Evolutionary conservation across 2,888 invertebrate genomes (phyloP).

Genomic region (Elaeidobius kamerunicus): DNA sequence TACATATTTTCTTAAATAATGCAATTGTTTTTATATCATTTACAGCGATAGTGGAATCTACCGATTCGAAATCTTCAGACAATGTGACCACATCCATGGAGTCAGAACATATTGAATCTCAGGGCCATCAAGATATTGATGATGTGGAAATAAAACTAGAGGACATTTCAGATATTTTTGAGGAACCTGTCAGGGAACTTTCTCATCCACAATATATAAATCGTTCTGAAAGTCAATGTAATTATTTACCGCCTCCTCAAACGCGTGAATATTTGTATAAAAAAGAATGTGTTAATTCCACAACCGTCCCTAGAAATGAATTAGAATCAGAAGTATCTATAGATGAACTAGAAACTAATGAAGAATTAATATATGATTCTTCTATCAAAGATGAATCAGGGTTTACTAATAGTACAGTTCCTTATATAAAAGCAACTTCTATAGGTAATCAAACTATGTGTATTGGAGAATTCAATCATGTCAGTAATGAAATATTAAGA

Average conservation of each 20-base stretch:
- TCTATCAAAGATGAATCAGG: neutral
- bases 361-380: neutral
- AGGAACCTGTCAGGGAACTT: neutral
- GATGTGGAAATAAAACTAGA: slow-evolving; percentile 9
- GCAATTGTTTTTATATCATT: no score
- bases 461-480: neutral
- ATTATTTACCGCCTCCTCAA: no score
- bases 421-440: neutral
- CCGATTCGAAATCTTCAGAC: no score
- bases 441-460: neutral
- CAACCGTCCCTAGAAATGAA: neutral
- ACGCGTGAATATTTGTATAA: no score
- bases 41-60: no score
- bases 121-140: slow-evolving; percentile 1
- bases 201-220: neutral
- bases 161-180: neutral
- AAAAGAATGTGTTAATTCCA: neutral
- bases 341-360: neutral
- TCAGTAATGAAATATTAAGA: no score
- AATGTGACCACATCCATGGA: no score
- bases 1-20: no score
- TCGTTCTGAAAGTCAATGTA: no score
- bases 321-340: neutral
- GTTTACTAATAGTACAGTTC: neutral
- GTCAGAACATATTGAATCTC: no score